Percentiles rank a stretch among this genome's conserved stretches.
phyloP scores from a whole-genome alignment of 1,140 invertebrate genomes.

The Ips typographus region DNA sequence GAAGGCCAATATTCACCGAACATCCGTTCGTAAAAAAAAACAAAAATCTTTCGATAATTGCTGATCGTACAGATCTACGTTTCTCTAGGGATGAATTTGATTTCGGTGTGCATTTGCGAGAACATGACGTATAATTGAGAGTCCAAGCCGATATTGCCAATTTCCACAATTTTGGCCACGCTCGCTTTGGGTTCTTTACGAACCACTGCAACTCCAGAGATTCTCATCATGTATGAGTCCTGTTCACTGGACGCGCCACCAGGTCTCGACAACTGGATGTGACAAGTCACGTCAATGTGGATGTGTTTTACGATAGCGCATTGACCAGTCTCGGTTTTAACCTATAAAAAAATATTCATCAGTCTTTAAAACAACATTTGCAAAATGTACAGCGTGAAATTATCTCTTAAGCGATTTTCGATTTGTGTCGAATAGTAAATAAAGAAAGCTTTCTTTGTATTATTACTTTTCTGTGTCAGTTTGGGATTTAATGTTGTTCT shows the following conservation, averaged over 20 bases:
- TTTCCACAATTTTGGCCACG: slow-evolving; percentile 57
- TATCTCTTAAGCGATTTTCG: not conserved
- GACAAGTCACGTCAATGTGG: slow-evolving; percentile 66
- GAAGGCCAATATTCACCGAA: too few relatives aligned
- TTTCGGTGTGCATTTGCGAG: slow-evolving; percentile 61
- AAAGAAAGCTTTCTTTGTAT: not conserved
- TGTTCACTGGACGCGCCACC: slow-evolving; percentile 58
- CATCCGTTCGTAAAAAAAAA: too few relatives aligned
- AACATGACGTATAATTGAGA: slow-evolving; percentile 67
- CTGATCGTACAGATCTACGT: not conserved
- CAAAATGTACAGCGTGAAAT: not conserved
- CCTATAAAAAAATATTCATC: slow-evolving; percentile 22
- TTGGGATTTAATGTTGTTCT: too few relatives aligned
- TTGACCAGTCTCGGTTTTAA: slow-evolving; percentile 46
- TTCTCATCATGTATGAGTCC: slow-evolving; percentile 62
- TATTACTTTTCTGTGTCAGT: too few relatives aligned
- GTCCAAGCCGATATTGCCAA: slow-evolving; percentile 67
- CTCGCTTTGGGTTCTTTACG: slow-evolving; percentile 58
- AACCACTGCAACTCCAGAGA: slow-evolving; percentile 65
- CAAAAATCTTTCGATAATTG: too few relatives aligned
- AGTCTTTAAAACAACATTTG: slow-evolving; percentile 1
- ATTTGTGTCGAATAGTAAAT: slow-evolving; percentile 1
- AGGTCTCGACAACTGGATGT: slow-evolving; percentile 60
- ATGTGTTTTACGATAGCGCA: slow-evolving; percentile 63
- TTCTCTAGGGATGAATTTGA: slow-evolving; percentile 60